These are phyloP conservation scores for Toxotes lorentzi DNA, from an alignment of 2,797 vertebrate species.

Conservation along the genomic window DNA sequence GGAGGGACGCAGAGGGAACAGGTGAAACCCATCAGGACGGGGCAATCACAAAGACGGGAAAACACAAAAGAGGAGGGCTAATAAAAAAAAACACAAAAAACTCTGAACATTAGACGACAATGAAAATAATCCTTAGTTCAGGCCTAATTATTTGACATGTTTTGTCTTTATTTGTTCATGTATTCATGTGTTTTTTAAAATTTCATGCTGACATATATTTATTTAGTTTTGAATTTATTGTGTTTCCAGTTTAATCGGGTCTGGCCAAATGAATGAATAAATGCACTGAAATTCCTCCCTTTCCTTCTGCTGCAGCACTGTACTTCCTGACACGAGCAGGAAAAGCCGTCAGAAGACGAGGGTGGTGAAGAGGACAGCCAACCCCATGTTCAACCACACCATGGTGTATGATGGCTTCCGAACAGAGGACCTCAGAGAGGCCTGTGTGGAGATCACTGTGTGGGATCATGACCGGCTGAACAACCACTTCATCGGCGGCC, in stretches of 20 bases:
- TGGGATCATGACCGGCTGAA: conserved; percentile 93
- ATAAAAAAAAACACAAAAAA: neutral
- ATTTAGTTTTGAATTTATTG: neutral
- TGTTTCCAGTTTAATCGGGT: neutral
- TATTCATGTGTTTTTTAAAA: too few species aligned
- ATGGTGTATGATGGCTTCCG: conserved; percentile 95
- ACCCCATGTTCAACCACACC: conserved; percentile 95
- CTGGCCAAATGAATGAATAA: neutral
- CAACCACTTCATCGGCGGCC: conserved; percentile 93
- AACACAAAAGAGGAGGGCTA: too few species aligned
- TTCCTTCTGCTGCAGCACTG: conserved; percentile 80
- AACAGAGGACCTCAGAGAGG: conserved; percentile 90
- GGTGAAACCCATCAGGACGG: too few species aligned
- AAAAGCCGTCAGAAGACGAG: conserved; percentile 94
- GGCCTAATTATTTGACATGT: neutral
- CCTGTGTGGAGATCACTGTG: conserved; percentile 93
- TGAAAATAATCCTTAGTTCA: neutral
- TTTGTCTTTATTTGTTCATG: neutral
- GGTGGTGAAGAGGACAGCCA: conserved; percentile 88
- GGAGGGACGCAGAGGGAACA: too few species aligned
- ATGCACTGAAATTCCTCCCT: neutral
- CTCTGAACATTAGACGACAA: too few species aligned
- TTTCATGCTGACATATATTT: neutral
- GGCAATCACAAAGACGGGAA: too few species aligned
- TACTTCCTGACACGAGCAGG: conserved; percentile 91